Evolutionary conservation across 1,140 invertebrate genomes (phyloP).

Genomic region (Liolophura sinensis): DNA sequence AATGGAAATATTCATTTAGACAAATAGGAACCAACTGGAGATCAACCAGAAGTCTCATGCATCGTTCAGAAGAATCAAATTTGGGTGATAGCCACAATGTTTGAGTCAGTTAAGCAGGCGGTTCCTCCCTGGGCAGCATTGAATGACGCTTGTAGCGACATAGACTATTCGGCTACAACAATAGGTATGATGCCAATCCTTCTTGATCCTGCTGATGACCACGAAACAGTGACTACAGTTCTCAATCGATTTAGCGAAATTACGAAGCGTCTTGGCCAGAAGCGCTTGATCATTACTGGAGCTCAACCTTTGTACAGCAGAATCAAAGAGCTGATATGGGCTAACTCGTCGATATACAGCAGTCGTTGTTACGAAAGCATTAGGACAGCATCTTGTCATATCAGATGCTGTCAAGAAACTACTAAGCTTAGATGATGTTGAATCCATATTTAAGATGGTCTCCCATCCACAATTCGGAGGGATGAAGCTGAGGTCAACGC

Average conservation of each 20-base stretch:
- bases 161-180: not conserved
- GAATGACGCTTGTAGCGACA: too few species aligned
- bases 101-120: too few species aligned
- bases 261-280: constrained; percentile 6
- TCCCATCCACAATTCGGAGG: too few species aligned
- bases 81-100: not conserved
- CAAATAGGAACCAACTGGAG: too few species aligned
- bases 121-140: too few species aligned
- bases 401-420: too few species aligned
- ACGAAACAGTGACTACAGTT: constrained; percentile 8
- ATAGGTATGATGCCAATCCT: constrained; percentile 12
- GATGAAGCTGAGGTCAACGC: too few species aligned
- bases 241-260: not conserved
- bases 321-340: constrained; percentile 9
- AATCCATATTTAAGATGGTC: too few species aligned
- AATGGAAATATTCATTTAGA: too few species aligned
- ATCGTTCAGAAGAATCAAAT: not conserved
- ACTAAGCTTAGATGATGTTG: too few species aligned
- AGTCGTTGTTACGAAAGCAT: constrained; percentile 14
- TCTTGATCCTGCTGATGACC: constrained; percentile 12
- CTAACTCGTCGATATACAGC: too few species aligned
- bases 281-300: constrained; percentile 13
- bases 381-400: constrained; percentile 15
- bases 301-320: constrained; percentile 12
- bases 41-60: too few species aligned